A percentile compares a stretch with the other conserved stretches of the same genome.
Evolutionary conservation across 1,140 invertebrate species (phyloP).

Genomic region (Linepithema humile): DNA sequence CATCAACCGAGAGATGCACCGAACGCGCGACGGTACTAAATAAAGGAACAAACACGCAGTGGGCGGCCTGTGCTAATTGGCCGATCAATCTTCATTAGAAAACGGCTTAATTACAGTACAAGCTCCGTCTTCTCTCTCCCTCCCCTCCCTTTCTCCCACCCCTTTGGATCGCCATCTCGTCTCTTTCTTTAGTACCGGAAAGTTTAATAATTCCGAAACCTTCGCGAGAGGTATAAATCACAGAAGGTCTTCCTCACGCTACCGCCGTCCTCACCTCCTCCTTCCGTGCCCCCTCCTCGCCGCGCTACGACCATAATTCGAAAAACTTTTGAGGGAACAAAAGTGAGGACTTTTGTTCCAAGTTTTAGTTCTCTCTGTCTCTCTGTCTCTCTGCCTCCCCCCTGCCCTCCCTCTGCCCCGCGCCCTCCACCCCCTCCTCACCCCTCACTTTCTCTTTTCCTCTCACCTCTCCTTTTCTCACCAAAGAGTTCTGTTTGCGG

Average conservation of each 20-base stretch:
- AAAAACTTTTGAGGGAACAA: slow-evolving; percentile 83
- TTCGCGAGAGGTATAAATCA: slow-evolving; percentile 78
- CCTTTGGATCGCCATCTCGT: neutral
- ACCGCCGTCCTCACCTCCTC: slow-evolving; percentile 48
- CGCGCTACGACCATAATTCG: slow-evolving; percentile 79
- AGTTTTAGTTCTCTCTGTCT: slow-evolving; percentile 77
- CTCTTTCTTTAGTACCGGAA: slow-evolving; percentile 50
- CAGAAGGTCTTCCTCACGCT: slow-evolving; percentile 57
- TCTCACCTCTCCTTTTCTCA: neutral
- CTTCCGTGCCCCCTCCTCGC: slow-evolving; percentile 27
- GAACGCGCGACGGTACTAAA: slow-evolving; percentile 49
- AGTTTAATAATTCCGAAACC: slow-evolving; percentile 77
- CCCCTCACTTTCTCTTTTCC: no score
- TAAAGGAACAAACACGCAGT: slow-evolving; percentile 73
- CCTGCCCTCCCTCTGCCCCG: neutral
- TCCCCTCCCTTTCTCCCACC: neutral
- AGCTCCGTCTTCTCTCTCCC: slow-evolving; percentile 46
- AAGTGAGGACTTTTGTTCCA: slow-evolving; percentile 83
- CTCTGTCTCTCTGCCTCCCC: neutral
- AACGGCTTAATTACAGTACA: slow-evolving; percentile 80
- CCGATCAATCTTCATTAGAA: slow-evolving; percentile 82
- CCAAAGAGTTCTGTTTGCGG: slow-evolving; percentile 74
- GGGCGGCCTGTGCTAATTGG: slow-evolving; percentile 77
- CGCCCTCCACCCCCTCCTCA: no score
- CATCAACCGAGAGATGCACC: neutral